phyloP scores from a whole-genome alignment of 2,888 invertebrate genomes.

The Eristalis intricaria region DNA sequence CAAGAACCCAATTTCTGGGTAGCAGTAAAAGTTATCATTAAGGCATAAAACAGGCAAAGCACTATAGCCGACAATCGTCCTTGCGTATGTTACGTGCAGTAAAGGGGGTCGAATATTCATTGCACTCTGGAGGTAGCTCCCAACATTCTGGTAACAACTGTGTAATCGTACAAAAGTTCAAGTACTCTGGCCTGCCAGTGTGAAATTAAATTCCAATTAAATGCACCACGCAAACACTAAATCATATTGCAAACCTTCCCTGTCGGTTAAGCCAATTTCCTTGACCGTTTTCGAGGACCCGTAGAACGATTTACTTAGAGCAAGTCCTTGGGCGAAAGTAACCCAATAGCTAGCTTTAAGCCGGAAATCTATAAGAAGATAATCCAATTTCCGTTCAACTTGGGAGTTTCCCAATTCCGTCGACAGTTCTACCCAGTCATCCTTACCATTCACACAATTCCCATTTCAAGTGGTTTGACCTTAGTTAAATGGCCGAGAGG shows the following conservation, averaged over 20 bases:
- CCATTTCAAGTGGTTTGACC: constrained; percentile 69
- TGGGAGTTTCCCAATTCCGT: constrained; percentile 8
- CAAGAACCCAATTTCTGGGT: constrained; percentile 6
- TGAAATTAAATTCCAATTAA: constrained; percentile 66
- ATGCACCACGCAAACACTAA: constrained; percentile 51
- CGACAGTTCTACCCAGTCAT: constrained; percentile 6
- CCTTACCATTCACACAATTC: constrained; percentile 50
- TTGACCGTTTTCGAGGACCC: neutral
- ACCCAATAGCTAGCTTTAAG: constrained; percentile 52
- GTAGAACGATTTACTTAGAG: constrained; percentile 24
- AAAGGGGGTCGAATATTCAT: constrained; percentile 30
- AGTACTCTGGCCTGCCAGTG: constrained; percentile 30
- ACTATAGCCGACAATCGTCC: neutral
- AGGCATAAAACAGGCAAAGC: constrained; percentile 39
- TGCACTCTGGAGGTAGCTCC: constrained; percentile 14
- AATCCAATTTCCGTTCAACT: constrained; percentile 60
- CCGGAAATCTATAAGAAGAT: constrained; percentile 67
- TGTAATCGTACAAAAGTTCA: constrained; percentile 62
- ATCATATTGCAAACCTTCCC: constrained; percentile 35
- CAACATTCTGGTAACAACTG: constrained; percentile 43
- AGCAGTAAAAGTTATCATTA: constrained; percentile 49
- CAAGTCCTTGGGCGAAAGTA: constrained; percentile 1
- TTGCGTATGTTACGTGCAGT: constrained; percentile 18
- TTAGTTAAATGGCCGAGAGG: constrained; percentile 66
- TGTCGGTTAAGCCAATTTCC: neutral